Conservation (phyloP, 2,797 vertebrate species). For the Enteromius paludinosus region DNA sequence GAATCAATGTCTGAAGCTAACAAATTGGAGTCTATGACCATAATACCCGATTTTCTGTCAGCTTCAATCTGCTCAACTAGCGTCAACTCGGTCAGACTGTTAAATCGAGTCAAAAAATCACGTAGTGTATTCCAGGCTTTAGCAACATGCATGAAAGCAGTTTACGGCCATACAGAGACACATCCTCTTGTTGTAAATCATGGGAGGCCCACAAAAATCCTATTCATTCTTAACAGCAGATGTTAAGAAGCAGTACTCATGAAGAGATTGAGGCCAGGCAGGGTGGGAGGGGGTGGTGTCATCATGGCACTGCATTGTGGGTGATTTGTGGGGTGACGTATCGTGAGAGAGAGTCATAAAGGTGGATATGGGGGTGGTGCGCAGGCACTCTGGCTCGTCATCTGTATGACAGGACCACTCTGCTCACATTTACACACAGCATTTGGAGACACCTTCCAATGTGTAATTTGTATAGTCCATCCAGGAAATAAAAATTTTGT, state of each 20-base stretch:
- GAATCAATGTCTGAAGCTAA: too few relatives aligned
- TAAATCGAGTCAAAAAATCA: too few relatives aligned
- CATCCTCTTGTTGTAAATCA: conserved; percentile 1
- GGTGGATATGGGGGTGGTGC: conserved; percentile 43
- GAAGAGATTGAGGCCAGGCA: neutral
- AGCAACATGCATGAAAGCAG: neutral
- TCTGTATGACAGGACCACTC: conserved; percentile 67
- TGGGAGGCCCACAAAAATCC: conserved; percentile 3
- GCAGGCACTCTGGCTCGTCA: conserved; percentile 74
- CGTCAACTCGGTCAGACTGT: too few relatives aligned
- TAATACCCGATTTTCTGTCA: too few relatives aligned
- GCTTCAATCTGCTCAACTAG: too few relatives aligned
- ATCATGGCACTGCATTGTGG: conserved; percentile 16
- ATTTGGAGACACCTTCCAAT: conserved; percentile 44
- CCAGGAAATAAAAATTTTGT: neutral
- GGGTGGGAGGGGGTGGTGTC: conserved; percentile 18
- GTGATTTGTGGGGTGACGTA: conserved; percentile 34
- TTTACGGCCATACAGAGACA: neutral
- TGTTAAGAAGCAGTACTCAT: conserved; percentile 4
- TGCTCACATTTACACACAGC: conserved; percentile 53
- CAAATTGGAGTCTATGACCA: too few relatives aligned
- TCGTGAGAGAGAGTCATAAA: conserved; percentile 52
- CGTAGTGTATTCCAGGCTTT: neutral
- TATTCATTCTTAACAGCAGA: conserved; percentile 28
- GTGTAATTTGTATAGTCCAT: neutral